Evolutionary conservation across 2,888 invertebrate genomes (phyloP).

Genomic region (Calliopum simillimum): DNA sequence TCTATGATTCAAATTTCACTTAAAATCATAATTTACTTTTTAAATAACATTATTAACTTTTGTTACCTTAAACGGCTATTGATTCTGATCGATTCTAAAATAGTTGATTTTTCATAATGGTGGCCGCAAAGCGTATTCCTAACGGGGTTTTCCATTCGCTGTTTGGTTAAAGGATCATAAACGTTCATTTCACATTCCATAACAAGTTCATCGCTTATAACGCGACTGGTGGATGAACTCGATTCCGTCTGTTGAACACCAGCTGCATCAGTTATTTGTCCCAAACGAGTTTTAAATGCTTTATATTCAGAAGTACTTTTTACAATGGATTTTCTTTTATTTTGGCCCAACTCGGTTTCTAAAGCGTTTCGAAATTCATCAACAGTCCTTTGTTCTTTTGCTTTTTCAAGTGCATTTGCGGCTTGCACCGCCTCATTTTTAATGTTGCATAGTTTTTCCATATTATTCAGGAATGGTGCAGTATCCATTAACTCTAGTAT

Average conservation of each 20-base stretch:
- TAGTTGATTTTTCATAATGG: slow-evolving; percentile 68
- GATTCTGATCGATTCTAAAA: slow-evolving; percentile 65
- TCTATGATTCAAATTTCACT: too few relatives aligned
- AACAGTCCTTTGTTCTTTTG: slow-evolving; percentile 40
- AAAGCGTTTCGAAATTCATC: slow-evolving; percentile 43
- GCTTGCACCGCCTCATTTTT: slow-evolving; percentile 40
- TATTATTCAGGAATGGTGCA: slow-evolving; percentile 40
- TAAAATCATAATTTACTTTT: too few relatives aligned
- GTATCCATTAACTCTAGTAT: slow-evolving; percentile 46
- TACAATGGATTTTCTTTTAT: slow-evolving; percentile 40
- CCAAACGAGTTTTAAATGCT: slow-evolving; percentile 41
- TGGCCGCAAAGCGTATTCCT: slow-evolving; percentile 69
- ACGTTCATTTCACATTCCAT: slow-evolving; percentile 57
- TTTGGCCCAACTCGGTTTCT: slow-evolving; percentile 23
- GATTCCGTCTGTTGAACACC: slow-evolving; percentile 23
- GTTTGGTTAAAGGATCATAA: slow-evolving; percentile 70
- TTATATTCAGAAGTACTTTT: slow-evolving; percentile 47
- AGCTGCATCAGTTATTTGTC: slow-evolving; percentile 40
- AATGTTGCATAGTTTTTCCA: slow-evolving; percentile 41
- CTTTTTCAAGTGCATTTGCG: slow-evolving; percentile 40
- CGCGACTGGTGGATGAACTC: slow-evolving; percentile 29
- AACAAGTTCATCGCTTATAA: slow-evolving; percentile 49
- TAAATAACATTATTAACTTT: too few relatives aligned
- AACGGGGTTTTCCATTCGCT: slow-evolving; percentile 69
- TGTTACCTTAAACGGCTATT: slow-evolving; percentile 61